phyloP scores from a whole-genome alignment of 1,140 invertebrate genomes.

The Lepidurus couesii region DNA sequence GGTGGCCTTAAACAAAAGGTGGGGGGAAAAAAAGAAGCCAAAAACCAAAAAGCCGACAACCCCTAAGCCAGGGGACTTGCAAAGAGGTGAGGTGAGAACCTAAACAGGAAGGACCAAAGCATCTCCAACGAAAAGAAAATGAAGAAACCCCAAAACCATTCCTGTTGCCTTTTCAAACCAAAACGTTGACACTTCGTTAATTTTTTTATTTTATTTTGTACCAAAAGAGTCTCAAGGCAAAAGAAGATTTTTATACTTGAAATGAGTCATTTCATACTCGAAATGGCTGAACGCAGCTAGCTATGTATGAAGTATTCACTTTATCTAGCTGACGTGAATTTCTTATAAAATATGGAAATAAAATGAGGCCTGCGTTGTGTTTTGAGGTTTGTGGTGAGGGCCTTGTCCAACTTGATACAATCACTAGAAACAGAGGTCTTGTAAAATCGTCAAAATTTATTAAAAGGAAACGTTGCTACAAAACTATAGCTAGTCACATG shows the following conservation, averaged over 20 bases:
- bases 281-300: neutral
- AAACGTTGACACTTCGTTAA: conserved; percentile 1
- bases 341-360: too few species aligned
- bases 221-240: neutral
- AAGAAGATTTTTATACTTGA: neutral
- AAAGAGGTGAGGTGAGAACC: neutral
- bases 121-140: neutral
- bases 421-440: too few species aligned
- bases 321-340: too few species aligned
- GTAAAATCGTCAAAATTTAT: too few species aligned
- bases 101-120: neutral
- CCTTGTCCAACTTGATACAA: too few species aligned
- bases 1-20: neutral
- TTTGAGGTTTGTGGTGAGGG: too few species aligned
- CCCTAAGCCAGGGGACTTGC: neutral
- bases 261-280: neutral
- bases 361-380: too few species aligned
- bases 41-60: neutral
- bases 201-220: neutral
- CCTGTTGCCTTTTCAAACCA: neutral
- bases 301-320: neutral
- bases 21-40: neutral
- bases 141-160: neutral
- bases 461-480: too few species aligned
- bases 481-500: too few species aligned